A percentile compares a stretch with the other conserved stretches of the same genome.
These are phyloP conservation scores for Papilio elwesi DNA, from an alignment of 2,888 invertebrate genomes.

Conservation along the genomic window DNA sequence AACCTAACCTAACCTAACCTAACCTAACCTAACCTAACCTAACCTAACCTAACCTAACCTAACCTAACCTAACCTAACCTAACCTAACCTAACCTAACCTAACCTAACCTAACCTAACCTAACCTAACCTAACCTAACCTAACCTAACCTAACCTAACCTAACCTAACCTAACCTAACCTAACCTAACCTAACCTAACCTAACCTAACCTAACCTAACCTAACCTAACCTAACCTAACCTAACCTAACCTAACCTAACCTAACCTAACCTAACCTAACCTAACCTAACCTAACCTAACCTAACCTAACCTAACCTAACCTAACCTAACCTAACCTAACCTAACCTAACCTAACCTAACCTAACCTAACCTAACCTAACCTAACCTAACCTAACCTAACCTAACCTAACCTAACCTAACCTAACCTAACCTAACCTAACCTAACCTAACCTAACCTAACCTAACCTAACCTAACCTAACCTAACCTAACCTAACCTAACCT, in stretches of 20 bases:
- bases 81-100: no score
- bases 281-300: slow-evolving; percentile 30
- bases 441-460: no score
- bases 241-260: neutral
- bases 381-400: slow-evolving; percentile 35
- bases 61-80: no score
- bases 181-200: no score
- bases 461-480: no score
- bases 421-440: slow-evolving; percentile 37
- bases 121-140: slow-evolving; percentile 22
- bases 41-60: no score
- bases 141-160: neutral
- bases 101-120: slow-evolving; percentile 11
- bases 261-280: slow-evolving; percentile 16
- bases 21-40: no score
- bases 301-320: slow-evolving; percentile 29
- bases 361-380: slow-evolving; percentile 29
- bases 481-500: no score
- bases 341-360: slow-evolving; percentile 31
- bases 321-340: slow-evolving; percentile 29
- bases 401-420: slow-evolving; percentile 37
- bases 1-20: no score
- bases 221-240: slow-evolving; percentile 5
- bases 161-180: neutral
- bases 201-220: no score